phyloP scores from a whole-genome alignment of 92 coral and sea anemone species.

The Desmophyllum pertusum region DNA sequence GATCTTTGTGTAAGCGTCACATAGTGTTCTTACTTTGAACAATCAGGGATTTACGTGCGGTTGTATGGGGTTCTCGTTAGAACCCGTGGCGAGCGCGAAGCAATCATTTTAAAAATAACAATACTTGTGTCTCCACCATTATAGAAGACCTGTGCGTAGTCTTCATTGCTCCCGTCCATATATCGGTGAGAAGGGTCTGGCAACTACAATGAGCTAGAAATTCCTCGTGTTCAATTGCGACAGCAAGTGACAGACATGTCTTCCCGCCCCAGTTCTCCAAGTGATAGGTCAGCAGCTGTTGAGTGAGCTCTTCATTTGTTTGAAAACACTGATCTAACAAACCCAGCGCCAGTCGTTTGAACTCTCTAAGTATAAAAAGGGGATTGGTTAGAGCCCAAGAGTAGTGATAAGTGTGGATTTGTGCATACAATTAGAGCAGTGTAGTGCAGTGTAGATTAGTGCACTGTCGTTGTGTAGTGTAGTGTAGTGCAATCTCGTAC shows the following conservation, averaged over 20 bases:
- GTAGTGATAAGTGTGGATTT: neutral
- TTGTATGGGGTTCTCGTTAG: neutral
- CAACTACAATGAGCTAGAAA: constrained; percentile 83
- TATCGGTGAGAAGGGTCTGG: constrained; percentile 86
- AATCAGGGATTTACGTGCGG: too few relatives aligned
- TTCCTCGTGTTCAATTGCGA: constrained; percentile 76
- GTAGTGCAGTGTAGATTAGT: neutral
- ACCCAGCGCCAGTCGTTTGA: constrained; percentile 75
- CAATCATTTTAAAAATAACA: too few relatives aligned
- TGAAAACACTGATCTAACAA: constrained; percentile 80
- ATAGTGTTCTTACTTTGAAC: neutral
- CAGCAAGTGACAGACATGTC: constrained; percentile 80
- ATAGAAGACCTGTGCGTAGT: constrained; percentile 59
- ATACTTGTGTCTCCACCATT: constrained; percentile 60
- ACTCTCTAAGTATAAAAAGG: constrained; percentile 59
- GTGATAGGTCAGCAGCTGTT: constrained; percentile 76
- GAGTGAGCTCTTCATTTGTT: constrained; percentile 74
- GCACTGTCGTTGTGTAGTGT: neutral
- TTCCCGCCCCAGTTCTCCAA: constrained; percentile 80
- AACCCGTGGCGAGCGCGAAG: too few relatives aligned
- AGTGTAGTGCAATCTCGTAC: neutral
- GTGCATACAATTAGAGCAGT: too few relatives aligned
- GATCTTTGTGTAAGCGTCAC: neutral
- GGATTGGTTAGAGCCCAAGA: neutral
- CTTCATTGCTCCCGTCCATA: constrained; percentile 92